Percentiles rank a stretch among this genome's conserved stretches.
Conservation (phyloP, 53 echinoderm and acorn worm species). For the Echinometra lucunter region DNA sequence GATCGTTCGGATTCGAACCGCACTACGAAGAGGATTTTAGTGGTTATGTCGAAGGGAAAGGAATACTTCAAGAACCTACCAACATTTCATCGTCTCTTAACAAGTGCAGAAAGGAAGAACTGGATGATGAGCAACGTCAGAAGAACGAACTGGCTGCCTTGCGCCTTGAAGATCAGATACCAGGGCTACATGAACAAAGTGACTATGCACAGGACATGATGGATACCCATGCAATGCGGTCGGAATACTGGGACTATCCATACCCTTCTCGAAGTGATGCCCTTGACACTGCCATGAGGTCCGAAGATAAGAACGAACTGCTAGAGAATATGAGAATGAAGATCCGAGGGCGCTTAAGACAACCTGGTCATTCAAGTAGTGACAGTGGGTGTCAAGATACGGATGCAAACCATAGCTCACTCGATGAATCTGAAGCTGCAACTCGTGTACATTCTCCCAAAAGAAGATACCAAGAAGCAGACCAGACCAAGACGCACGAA, state of each 20-base stretch:
- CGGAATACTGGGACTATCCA: conserved; percentile 63
- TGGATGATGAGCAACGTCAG: neutral
- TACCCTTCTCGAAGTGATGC: conserved; percentile 34
- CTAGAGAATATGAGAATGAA: conserved; percentile 56
- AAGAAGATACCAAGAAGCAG: neutral
- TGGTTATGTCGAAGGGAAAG: conserved; percentile 59
- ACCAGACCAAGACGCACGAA: neutral
- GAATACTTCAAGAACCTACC: conserved; percentile 66
- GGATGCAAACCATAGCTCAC: conserved; percentile 38
- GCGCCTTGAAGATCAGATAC: conserved; percentile 33
- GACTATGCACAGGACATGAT: conserved; percentile 52
- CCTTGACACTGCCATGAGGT: neutral
- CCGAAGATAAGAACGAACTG: conserved; percentile 35
- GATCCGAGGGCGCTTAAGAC: conserved; percentile 36
- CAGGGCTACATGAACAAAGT: conserved; percentile 44
- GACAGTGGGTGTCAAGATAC: conserved; percentile 69
- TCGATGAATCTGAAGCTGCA: conserved; percentile 24
- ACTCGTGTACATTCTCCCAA: conserved; percentile 16
- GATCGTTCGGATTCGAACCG: conserved; percentile 60
- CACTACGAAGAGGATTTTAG: conserved; percentile 60
- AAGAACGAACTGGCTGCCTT: neutral
- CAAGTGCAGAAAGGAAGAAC: conserved; percentile 51
- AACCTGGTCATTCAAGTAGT: conserved; percentile 49
- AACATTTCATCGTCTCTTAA: conserved; percentile 59
- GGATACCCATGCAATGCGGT: conserved; percentile 47